phyloP scores from a whole-genome alignment of 2,888 invertebrate species.

The Dicroscelio sp. region DNA sequence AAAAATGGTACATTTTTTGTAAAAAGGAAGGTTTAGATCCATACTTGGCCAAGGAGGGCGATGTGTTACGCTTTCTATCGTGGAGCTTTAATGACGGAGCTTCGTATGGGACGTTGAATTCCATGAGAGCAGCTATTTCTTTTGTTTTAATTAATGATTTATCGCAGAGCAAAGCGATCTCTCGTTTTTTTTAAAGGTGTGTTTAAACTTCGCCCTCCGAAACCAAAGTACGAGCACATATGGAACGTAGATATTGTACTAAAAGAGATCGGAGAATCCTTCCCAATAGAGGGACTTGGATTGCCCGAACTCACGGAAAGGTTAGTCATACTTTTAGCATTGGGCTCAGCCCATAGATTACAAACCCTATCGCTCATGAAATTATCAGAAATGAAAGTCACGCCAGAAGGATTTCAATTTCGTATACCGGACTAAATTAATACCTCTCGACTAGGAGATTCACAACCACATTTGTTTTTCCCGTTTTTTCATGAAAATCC shows the following conservation, averaged over 20 bases:
- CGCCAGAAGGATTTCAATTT: not conserved
- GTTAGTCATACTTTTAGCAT: conserved; percentile 10
- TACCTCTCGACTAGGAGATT: not conserved
- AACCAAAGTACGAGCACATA: conserved; percentile 79
- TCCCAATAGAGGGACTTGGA: not conserved
- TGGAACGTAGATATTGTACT: conserved; percentile 84
- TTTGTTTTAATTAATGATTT: not conserved
- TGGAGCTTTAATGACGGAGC: not conserved
- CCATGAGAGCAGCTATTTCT: not conserved
- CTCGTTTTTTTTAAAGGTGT: conserved; percentile 74
- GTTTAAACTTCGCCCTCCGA: conserved; percentile 48
- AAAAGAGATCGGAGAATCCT: not conserved
- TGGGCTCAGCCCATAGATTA: conserved; percentile 18
- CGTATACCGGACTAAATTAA: not conserved
- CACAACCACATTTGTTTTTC: not conserved
- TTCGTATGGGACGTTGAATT: conserved; percentile 5
- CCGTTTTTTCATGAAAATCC: not conserved
- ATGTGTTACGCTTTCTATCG: not conserved
- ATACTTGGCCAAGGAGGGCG: not conserved
- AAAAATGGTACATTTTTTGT: not conserved
- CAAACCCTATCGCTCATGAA: not conserved
- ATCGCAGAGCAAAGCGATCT: conserved; percentile 2
- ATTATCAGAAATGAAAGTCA: not conserved
- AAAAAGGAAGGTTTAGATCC: not conserved
- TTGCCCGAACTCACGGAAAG: conserved; percentile 17